Evolutionary conservation across 2,113 vertebrate genomes (phyloP).

Genomic region (Passerina amoena): DNA sequence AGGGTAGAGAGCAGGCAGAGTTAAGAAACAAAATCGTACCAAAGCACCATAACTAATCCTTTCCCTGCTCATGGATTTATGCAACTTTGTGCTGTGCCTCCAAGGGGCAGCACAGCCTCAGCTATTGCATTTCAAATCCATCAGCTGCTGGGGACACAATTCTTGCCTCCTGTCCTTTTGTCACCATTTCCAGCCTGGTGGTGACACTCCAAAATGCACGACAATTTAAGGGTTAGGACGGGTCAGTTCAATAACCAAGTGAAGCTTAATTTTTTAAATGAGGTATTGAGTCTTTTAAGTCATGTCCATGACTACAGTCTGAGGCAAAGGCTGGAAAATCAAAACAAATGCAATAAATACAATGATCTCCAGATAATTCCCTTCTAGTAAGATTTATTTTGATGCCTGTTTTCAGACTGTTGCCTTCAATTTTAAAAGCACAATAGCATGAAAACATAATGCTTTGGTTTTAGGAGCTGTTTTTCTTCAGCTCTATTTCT

Average conservation of each 20-base stretch:
- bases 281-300: slow-evolving; percentile 17
- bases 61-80: neutral
- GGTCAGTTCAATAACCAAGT: neutral
- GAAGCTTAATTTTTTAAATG: slow-evolving; percentile 24
- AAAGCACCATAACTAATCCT: neutral
- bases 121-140: neutral
- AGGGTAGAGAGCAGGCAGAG: neutral
- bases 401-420: neutral
- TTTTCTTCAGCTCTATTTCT: neutral
- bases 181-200: neutral
- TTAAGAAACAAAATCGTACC: neutral
- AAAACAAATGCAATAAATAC: slow-evolving; percentile 48
- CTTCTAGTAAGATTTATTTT: neutral
- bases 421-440: slow-evolving; percentile 40
- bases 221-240: neutral
- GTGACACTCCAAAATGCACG: neutral
- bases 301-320: neutral
- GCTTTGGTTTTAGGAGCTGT: neutral
- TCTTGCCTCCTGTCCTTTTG: neutral
- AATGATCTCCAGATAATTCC: slow-evolving; percentile 25
- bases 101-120: slow-evolving; percentile 21
- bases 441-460: neutral
- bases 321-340: slow-evolving; percentile 25
- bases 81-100: slow-evolving; percentile 5
- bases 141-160: neutral